Evolutionary conservation across 2,113 vertebrate species (phyloP), one percentile per base, ranked within the genome.

Genomic region (Sus scrofa): DNA sequence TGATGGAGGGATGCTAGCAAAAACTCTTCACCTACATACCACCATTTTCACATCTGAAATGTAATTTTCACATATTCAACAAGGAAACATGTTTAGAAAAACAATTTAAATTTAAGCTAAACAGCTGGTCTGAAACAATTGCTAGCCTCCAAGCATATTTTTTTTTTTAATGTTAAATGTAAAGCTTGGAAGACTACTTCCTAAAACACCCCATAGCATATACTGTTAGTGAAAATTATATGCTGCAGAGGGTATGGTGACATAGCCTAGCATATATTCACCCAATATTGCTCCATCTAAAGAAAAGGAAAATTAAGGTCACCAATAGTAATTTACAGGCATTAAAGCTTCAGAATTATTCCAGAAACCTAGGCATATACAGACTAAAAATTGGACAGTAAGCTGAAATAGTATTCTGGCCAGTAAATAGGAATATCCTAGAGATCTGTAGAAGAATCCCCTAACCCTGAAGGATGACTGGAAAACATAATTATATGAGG

Each of bases 21-120:
- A 91, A 91, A 67, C 34, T 65, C 34, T 65, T 52, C 32, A 96
- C 93, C 52, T 81, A 89, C 11, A 24, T 14, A 54, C 58, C 20
- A 56, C 65, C 30, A 83, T 85, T 79, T 89, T 94, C 83, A 70
- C n/a, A 91, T 85, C n/a, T 0, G 1, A 89, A 86, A 96, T 89
- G 65, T 16, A 95, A 95, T 95, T 89, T 93, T 74, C 44, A 82
- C 60, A 54, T 84, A 81, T 85, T 96, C 95, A 97, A 32, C 50
- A 75, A 94, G 60, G 70, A 96, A 89, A 93, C 4, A 2, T 58
- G 11, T 83, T 95, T 90, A 63, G 83, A 89, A 92, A 97, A 91
- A 63, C 85, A 97, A 94, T 94, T 98, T 94, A 95, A 94, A 89
- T 24, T 39, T 90, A 94, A 93, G 24, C 26, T 91, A 91, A 95